Evolutionary conservation across 1,140 invertebrate genomes (phyloP), one percentile per base, ranked within the genome.

Genomic region (Aphaenogaster ashmeadi): DNA sequence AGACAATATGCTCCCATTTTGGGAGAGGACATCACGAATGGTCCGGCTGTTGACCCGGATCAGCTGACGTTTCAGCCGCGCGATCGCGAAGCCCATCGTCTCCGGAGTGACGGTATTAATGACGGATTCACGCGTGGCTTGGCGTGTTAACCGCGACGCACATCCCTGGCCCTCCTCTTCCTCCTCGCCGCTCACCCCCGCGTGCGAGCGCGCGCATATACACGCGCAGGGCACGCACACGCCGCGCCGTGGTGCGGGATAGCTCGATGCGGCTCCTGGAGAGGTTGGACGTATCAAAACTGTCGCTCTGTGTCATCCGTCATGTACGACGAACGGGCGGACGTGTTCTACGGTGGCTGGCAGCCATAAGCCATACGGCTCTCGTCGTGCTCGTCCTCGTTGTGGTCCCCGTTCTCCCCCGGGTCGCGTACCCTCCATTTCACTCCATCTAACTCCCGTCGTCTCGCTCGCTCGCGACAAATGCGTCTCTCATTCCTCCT

Each of bases 51-150:
- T 81, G 78, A 72, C 44, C 62, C 86, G 47, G 47, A 41, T 88
- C 36, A 85, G 77, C 44, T 21, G 50, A 62, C 54, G 27, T 86
- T 80, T 50, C 36, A 66, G 67, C 44, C 33, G 64, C 71, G 78
- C 66, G 87, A 89, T 89, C 64, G 83, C 58, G 15, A 60, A 80
- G 66, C 47, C 69, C 58, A 58, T 54, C 41, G 64, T 52, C 52
- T 62, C 41, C 56, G 33, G 36, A 78, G 72, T 62, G 84, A 69
- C 84, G 64, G 88, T 93, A 94, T 94, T 94, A 94, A 95, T 94
- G 93, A 94, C 93, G 94, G 94, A 95, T 94, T 93, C 93, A 95
- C 92, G 94, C 94, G 93, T 94, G 93, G 94, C 91, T 94, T 94
- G 84, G 69, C 91, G 91, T 87, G 90, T 86, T 93, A 93, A 93